Percentiles rank a stretch among this genome's conserved stretches.
Conservation (phyloP, 2,888 invertebrate species). For the Nemoura dubitans region DNA sequence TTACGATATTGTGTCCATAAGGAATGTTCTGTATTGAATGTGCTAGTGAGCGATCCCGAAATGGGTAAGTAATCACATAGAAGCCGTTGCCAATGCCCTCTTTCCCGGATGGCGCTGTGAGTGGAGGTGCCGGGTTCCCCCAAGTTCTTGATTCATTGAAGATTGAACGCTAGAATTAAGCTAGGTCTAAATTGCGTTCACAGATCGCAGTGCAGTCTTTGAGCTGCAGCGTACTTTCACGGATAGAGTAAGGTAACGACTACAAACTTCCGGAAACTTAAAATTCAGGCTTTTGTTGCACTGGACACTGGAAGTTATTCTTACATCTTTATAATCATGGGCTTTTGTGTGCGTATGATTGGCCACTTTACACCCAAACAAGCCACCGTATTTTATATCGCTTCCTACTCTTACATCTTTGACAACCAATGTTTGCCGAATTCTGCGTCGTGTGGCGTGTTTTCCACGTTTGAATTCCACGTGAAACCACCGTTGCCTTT, state of each 20-base stretch:
- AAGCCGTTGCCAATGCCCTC: too few relatives aligned
- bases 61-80: not conserved
- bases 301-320: conserved; percentile 26
- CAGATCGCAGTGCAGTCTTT: conserved; percentile 50
- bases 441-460: not conserved
- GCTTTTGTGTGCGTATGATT: conserved; percentile 49
- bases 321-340: conserved; percentile 46
- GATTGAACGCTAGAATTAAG: not conserved
- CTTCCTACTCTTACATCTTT: not conserved
- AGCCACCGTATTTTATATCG: not conserved
- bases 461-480: not conserved
- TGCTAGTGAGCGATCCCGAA: not conserved
- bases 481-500: not conserved
- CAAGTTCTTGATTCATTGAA: not conserved
- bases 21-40: not conserved
- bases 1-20: not conserved
- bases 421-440: not conserved
- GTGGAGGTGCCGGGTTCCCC: not conserved
- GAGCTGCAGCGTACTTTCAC: conserved; percentile 26
- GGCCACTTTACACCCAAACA: conserved; percentile 43
- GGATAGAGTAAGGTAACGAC: conserved; percentile 13
- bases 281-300: conserved; percentile 48
- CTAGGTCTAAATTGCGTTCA: conserved; percentile 48
- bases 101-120: not conserved
- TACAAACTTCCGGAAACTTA: not conserved